Conservation (phyloP, 2,113 vertebrate genomes). For the Labeo rohita region DNA sequence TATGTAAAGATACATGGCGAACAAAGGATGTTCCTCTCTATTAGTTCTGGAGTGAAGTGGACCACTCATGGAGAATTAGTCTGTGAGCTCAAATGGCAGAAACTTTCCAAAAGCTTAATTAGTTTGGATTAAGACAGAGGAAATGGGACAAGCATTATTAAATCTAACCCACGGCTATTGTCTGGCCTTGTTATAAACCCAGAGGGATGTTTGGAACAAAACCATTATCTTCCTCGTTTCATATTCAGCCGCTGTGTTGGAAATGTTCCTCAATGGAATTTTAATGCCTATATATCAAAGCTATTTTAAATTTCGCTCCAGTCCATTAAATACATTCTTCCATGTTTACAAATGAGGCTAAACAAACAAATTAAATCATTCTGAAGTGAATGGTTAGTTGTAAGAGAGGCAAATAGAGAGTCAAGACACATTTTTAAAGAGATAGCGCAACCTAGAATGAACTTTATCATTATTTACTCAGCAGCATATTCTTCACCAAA, state of each 20-base stretch:
- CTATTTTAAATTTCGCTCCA: constrained; percentile 22
- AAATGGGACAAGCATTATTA: constrained; percentile 37
- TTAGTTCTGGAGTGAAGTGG: constrained; percentile 13
- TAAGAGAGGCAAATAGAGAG: background rate
- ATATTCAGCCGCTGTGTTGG: background rate
- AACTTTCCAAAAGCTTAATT: constrained; percentile 57
- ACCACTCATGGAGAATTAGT: constrained; percentile 20
- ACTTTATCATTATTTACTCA: background rate
- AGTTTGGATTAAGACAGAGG: constrained; percentile 49
- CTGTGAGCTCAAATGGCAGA: constrained; percentile 38
- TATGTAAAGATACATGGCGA: background rate
- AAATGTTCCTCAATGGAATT: constrained; percentile 33
- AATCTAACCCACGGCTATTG: constrained; percentile 53
- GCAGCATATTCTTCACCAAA: background rate
- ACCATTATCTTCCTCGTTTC: constrained; percentile 45
- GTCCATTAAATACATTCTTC: constrained; percentile 23
- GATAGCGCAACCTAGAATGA: background rate
- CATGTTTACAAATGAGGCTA: constrained; percentile 20
- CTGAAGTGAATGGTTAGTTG: constrained; percentile 19
- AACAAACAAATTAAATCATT: constrained; percentile 27
- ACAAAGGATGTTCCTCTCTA: background rate
- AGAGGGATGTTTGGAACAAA: constrained; percentile 43
- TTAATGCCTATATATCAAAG: constrained; percentile 12
- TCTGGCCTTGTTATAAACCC: constrained; percentile 49
- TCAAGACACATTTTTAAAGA: background rate